Conservation (phyloP, 1,140 invertebrate species). For the Pachyrhynchus sulphureomaculatus region DNA sequence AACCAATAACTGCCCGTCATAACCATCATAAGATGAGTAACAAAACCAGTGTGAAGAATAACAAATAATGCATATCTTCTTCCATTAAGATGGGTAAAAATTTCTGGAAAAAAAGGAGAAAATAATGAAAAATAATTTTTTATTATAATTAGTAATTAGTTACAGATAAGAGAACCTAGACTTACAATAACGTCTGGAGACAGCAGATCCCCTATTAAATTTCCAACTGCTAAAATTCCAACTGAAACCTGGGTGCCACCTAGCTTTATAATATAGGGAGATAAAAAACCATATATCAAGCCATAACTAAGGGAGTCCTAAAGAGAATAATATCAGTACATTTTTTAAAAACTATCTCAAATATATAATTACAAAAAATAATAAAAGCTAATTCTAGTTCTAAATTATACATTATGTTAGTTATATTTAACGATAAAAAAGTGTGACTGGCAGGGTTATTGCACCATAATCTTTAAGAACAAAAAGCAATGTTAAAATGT, state of each 20-base stretch:
- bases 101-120: conserved; percentile 17
- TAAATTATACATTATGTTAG: too few species aligned
- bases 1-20: conserved; percentile 27
- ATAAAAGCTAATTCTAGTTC: not conserved
- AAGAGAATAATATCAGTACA: not conserved
- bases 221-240: conserved; percentile 21
- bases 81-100: conserved; percentile 17
- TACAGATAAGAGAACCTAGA: not conserved
- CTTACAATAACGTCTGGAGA: conserved; percentile 27
- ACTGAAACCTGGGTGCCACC: conserved; percentile 16
- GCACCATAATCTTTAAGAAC: too few species aligned
- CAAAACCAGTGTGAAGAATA: conserved; percentile 14
- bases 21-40: conserved; percentile 22
- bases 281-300: conserved; percentile 29
- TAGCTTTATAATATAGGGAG: conserved; percentile 23
- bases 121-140: too few species aligned
- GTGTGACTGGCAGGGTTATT: too few species aligned
- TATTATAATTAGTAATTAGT: not conserved
- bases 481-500: too few species aligned
- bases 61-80: conserved; percentile 24
- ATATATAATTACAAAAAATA: not conserved
- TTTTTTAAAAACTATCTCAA: not conserved
- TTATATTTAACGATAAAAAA: too few species aligned
- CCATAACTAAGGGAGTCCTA: conserved; percentile 34
- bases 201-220: conserved; percentile 20